A percentile compares a stretch with the other conserved stretches of the same genome.
Conservation (phyloP, 2,888 invertebrate genomes). For the Zhuqinia jingwanae region DNA sequence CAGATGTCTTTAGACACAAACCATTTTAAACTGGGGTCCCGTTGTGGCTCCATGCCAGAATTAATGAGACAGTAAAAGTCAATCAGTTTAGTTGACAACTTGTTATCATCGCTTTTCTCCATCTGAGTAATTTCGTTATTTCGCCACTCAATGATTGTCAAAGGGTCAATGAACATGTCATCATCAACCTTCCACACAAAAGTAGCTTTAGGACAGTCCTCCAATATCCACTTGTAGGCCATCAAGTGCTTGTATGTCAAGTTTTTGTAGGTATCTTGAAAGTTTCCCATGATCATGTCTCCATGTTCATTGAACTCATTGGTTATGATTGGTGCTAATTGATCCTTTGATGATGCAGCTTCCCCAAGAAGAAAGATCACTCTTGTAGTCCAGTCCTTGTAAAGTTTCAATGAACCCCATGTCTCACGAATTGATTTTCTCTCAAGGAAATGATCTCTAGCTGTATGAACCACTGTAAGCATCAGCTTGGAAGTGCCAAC, state of each 20-base stretch:
- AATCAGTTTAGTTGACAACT: not conserved
- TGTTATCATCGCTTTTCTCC: not conserved
- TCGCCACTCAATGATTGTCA: constrained; percentile 82
- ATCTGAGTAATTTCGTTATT: not conserved
- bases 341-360: not conserved
- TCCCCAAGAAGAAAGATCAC: constrained; percentile 58
- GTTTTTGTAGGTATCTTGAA: constrained; percentile 86
- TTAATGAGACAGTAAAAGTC: constrained; percentile 39
- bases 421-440: constrained; percentile 54
- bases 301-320: constrained; percentile 8
- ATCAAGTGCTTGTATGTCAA: constrained; percentile 81
- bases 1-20: constrained; percentile 87
- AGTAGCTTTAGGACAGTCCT: constrained; percentile 86
- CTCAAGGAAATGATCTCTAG: constrained; percentile 44
- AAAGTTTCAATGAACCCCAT: constrained; percentile 56
- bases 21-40: constrained; percentile 84
- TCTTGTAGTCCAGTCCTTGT: constrained; percentile 34
- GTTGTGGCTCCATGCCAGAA: constrained; percentile 68
- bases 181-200: constrained; percentile 89
- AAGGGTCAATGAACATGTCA: constrained; percentile 88
- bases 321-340: not conserved
- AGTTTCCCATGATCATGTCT: constrained; percentile 83
- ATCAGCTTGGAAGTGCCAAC: not conserved
- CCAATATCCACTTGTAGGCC: constrained; percentile 89
- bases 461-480: constrained; percentile 49